Conservation (phyloP, 2,797 vertebrate genomes). For the Galagoides demidoff region DNA sequence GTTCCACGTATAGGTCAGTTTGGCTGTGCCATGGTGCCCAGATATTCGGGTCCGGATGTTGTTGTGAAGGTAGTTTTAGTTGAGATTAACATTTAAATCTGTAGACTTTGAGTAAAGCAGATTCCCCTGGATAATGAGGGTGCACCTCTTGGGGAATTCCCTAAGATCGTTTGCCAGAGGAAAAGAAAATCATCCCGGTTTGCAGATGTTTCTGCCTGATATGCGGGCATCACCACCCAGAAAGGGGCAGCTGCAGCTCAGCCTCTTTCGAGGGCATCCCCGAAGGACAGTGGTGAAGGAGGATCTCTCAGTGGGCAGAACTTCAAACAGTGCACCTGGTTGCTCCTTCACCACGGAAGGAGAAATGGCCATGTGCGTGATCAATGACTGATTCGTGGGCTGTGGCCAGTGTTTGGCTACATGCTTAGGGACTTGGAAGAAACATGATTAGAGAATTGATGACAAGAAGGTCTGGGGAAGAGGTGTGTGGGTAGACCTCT, state of each 20-base stretch:
- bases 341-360: background rate
- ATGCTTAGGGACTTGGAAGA: background rate
- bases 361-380: background rate
- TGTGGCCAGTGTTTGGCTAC: background rate
- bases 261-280: background rate
- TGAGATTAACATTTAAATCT: background rate
- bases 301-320: background rate
- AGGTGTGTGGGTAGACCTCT: background rate
- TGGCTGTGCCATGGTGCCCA: background rate
- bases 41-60: background rate
- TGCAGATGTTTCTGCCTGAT: background rate
- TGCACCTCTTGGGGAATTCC: background rate
- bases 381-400: background rate
- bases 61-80: background rate
- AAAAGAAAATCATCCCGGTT: background rate
- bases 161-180: background rate
- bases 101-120: background rate
- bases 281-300: background rate
- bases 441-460: background rate
- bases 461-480: background rate
- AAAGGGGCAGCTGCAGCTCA: background rate
- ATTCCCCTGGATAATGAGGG: background rate
- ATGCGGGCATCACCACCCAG: background rate
- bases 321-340: background rate
- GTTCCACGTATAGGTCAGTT: background rate